phyloP scores from a whole-genome alignment of 2,113 vertebrate species.

The Nyctereutes procyonoides region DNA sequence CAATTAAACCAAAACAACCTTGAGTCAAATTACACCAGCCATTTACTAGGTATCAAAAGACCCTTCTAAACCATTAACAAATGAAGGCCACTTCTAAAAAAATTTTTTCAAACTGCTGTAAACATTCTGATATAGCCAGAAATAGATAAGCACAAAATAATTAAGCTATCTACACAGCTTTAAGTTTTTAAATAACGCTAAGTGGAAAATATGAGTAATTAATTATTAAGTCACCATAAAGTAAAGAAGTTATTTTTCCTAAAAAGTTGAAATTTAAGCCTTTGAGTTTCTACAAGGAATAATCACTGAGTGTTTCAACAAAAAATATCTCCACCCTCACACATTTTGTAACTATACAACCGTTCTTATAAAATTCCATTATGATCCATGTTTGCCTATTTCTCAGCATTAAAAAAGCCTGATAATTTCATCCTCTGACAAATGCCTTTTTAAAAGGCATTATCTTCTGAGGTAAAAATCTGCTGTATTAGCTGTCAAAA shows the following conservation, averaged over 20 bases:
- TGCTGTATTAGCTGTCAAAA: background rate
- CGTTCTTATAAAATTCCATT: slow-evolving; percentile 1
- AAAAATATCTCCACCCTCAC: slow-evolving; percentile 1
- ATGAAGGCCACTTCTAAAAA: slow-evolving; percentile 43
- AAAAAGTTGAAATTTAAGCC: background rate
- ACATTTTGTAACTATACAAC: slow-evolving; percentile 11
- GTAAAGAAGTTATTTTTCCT: slow-evolving; percentile 44
- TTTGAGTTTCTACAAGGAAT: slow-evolving; percentile 48
- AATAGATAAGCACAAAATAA: slow-evolving; percentile 15
- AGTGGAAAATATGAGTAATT: slow-evolving; percentile 41
- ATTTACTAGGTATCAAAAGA: background rate
- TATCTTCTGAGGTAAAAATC: background rate
- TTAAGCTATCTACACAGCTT: background rate
- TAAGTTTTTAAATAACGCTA: slow-evolving; percentile 52
- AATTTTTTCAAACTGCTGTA: background rate
- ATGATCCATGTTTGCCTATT: background rate
- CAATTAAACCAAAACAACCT: background rate
- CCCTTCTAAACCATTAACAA: background rate
- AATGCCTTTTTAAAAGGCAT: slow-evolving; percentile 3
- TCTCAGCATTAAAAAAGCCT: background rate
- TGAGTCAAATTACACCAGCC: background rate
- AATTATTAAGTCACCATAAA: slow-evolving; percentile 25
- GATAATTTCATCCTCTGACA: slow-evolving; percentile 11
- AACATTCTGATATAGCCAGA: background rate
- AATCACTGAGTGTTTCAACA: background rate